Base-by-base conservation (phyloP, 2,888 invertebrate genomes). In the Mamestra brassicae region DNA sequence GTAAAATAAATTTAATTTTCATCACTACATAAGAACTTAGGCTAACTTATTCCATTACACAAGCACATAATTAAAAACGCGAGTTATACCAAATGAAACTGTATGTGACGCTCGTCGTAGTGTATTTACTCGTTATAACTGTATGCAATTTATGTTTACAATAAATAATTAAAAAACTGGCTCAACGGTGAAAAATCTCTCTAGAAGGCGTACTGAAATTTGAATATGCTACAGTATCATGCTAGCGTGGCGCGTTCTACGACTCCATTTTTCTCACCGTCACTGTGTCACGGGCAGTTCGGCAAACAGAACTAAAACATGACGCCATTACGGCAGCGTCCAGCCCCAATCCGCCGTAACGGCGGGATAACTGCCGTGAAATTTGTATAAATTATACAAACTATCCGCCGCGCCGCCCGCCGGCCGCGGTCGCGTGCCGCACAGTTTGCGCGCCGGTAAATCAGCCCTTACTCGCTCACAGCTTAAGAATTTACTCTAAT, bases 381-480 rank as follows among this genome's bases (percentile, higher is more conserved):
- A 89, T 91, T 89, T 88, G 89, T 91, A 87, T 91, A 91, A 91
- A 91, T 92, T 90, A 90, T 87, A 90, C 83, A 88, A 89, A 90
- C 85, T 89, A 89, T 86, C 87, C 74, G 60, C 65, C 66, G 58
- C 52, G 64, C 57, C 57, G 5, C 38, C 58, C 47, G 84, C 73
- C 57, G 62, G 64, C 74, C 77, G 84, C 81, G 81, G 88, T 81
- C 72, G 64, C 76, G 63, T 42, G 80, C 82, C 83, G 74, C 82
- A 76, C 81, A 81, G 75, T 88, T 87, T 82, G 84, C 81, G 84
- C 83, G 69, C 68, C 78, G 81, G 87, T 91, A 90, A 90, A 89
- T 90, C 90, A 89, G 83, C 78, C 85, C 61, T 74, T 76, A 82
- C 57, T 63, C 50, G 72, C 42, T 74, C 60, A 47, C 52, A 54